phyloP scores from a whole-genome alignment of 2,888 invertebrate species.

The Drosophila pseudotalamancana region DNA sequence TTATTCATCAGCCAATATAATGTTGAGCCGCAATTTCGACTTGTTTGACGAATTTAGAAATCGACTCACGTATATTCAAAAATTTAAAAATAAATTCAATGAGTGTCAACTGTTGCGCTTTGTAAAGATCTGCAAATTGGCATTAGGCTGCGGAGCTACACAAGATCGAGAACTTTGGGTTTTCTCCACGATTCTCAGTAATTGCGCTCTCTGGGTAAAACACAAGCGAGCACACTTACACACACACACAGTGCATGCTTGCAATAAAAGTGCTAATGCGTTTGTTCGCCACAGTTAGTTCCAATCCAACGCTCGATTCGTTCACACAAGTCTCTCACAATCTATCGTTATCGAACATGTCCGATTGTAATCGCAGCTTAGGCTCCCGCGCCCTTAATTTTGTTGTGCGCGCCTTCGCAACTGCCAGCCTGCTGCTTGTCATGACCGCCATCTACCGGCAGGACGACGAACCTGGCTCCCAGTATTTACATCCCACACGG shows the following conservation, averaged over 20 bases:
- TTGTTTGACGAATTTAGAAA: too few relatives aligned
- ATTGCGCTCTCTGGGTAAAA: constrained; percentile 29
- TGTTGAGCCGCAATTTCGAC: constrained; percentile 22
- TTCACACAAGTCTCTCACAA: constrained; percentile 8
- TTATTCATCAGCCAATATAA: neutral
- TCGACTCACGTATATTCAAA: constrained; percentile 32
- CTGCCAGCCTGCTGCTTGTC: constrained; percentile 42
- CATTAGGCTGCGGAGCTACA: constrained; percentile 3
- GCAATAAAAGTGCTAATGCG: constrained; percentile 34
- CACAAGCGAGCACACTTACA: constrained; percentile 12
- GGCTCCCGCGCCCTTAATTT: constrained; percentile 13
- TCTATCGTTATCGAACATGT: constrained; percentile 27
- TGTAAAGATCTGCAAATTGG: constrained; percentile 13
- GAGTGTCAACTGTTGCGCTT: constrained; percentile 19
- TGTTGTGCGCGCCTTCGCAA: constrained; percentile 26
- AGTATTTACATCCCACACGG: constrained; percentile 59
- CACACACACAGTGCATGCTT: neutral
- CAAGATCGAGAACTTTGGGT: constrained; percentile 21
- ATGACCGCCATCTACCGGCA: constrained; percentile 57
- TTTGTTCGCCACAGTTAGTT: constrained; percentile 25
- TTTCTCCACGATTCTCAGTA: constrained; percentile 28
- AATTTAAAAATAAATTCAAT: neutral
- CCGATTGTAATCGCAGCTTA: constrained; percentile 13
- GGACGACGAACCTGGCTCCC: constrained; percentile 51
- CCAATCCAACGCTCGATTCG: constrained; percentile 14